Evolutionary conservation across 1,140 invertebrate species (phyloP).

Genomic region (Drosophila willistoni): DNA sequence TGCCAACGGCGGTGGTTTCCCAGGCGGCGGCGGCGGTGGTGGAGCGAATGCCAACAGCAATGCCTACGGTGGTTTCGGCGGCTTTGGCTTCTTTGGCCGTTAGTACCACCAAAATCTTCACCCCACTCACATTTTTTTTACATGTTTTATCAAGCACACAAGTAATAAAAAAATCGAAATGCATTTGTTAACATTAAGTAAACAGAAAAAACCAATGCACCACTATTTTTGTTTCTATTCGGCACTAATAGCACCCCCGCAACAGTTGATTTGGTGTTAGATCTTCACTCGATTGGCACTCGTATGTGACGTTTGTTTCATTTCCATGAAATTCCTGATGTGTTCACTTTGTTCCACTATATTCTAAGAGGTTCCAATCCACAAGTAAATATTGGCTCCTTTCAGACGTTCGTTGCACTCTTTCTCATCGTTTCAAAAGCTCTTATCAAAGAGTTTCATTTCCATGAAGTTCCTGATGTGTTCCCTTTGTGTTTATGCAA

Average conservation of each 20-base stretch:
- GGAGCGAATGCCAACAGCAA: conserved; percentile 67
- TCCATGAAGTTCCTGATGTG: too few relatives aligned
- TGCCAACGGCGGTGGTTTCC: conserved; percentile 22
- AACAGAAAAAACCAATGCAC: conserved; percentile 10
- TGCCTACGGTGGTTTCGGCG: conserved; percentile 41
- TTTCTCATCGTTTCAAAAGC: too few relatives aligned
- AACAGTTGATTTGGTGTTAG: neutral
- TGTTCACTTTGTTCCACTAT: too few relatives aligned
- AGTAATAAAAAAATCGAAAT: conserved; percentile 35
- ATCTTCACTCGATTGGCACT: neutral
- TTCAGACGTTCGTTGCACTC: too few relatives aligned
- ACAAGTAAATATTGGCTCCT: too few relatives aligned
- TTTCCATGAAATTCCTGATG: too few relatives aligned
- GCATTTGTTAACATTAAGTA: conserved; percentile 63
- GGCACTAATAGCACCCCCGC: neutral
- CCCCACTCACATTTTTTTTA: conserved; percentile 11
- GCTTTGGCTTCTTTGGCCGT: conserved; percentile 52
- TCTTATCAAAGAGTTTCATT: too few relatives aligned
- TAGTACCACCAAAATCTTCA: conserved; percentile 36
- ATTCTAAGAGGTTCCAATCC: too few relatives aligned
- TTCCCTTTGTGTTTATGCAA: too few relatives aligned
- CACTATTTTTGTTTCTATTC: neutral
- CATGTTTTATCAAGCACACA: conserved; percentile 43
- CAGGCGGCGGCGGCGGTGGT: conserved; percentile 35
- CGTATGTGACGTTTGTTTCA: neutral